phyloP scores from a whole-genome alignment of 1,140 invertebrate genomes.

The Leptinotarsa lineolata region DNA sequence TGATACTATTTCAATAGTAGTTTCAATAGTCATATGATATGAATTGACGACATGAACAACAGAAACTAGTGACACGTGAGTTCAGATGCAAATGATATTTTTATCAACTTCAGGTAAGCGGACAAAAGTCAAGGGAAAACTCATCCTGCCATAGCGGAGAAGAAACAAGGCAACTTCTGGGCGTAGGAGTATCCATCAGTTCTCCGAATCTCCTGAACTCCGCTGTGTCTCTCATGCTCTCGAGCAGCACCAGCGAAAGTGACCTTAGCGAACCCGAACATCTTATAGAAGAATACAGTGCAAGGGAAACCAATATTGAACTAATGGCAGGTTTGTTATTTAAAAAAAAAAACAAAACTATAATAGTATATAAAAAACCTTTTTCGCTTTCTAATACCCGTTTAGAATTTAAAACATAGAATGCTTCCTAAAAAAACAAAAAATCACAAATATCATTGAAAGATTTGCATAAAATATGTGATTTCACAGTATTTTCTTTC shows the following conservation, averaged over 20 bases:
- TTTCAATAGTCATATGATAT: too few species aligned
- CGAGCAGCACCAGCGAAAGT: conserved; percentile 58
- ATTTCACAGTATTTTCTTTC: too few species aligned
- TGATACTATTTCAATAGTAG: too few species aligned
- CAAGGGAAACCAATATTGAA: conserved; percentile 51
- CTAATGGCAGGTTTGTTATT: conserved; percentile 9
- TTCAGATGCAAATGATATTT: not conserved
- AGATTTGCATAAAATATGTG: too few species aligned
- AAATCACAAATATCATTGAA: too few species aligned
- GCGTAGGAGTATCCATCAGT: conserved; percentile 50
- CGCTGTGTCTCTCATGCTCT: conserved; percentile 51
- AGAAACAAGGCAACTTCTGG: conserved; percentile 41
- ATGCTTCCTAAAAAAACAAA: too few species aligned
- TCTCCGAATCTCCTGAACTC: conserved; percentile 54
- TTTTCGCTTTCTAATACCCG: too few species aligned
- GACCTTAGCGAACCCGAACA: conserved; percentile 73
- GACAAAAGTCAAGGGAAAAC: conserved; percentile 16
- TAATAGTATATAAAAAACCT: too few species aligned
- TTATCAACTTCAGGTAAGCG: conserved; percentile 11
- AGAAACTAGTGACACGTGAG: too few species aligned
- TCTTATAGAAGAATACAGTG: conserved; percentile 62
- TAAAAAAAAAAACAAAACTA: not conserved
- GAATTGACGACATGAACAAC: too few species aligned
- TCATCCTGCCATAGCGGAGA: conserved; percentile 28
- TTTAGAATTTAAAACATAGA: too few species aligned